A percentile compares a stretch with the other conserved stretches of the same genome.
Evolutionary conservation across 2,888 invertebrate species (phyloP).

Genomic region (Synergus laeviventris): DNA sequence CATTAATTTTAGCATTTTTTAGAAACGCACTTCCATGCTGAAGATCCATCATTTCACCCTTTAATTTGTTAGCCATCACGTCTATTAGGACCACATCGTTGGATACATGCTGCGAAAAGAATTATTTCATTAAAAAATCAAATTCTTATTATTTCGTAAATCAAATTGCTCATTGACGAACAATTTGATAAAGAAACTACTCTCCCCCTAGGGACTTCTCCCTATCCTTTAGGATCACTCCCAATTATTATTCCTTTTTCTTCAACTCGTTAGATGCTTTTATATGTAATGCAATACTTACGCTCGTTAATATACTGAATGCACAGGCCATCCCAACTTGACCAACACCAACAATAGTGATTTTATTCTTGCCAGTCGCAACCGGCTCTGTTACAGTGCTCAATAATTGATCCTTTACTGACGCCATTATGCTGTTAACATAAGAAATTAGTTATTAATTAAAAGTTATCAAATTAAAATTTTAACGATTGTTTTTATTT

Average conservation of each 20-base stretch:
- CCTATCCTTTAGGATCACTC: too few species aligned
- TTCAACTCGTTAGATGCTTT: too few species aligned
- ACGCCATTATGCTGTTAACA: slow-evolving; percentile 59
- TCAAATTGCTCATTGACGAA: too few species aligned
- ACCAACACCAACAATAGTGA: slow-evolving; percentile 93
- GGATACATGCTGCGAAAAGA: slow-evolving; percentile 81
- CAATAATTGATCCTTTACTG: slow-evolving; percentile 75
- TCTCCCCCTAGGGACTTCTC: too few species aligned
- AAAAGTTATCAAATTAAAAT: too few species aligned
- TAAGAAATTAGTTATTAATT: too few species aligned
- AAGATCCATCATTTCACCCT: slow-evolving; percentile 93
- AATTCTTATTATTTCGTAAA: neutral
- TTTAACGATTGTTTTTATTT: too few species aligned
- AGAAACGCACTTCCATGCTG: slow-evolving; percentile 93
- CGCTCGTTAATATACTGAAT: slow-evolving; percentile 91
- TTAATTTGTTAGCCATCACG: slow-evolving; percentile 87
- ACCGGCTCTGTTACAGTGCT: slow-evolving; percentile 78
- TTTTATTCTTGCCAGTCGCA: slow-evolving; percentile 81
- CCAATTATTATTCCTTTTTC: too few species aligned
- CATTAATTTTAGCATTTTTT: slow-evolving; percentile 87
- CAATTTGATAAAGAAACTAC: too few species aligned
- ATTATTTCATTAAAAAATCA: neutral
- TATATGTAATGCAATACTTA: slow-evolving; percentile 73
- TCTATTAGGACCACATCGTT: slow-evolving; percentile 90
- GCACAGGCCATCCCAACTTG: slow-evolving; percentile 96